Evolutionary conservation across 2,797 vertebrate genomes (phyloP).

Genomic region (Lithobates sylvaticus): DNA sequence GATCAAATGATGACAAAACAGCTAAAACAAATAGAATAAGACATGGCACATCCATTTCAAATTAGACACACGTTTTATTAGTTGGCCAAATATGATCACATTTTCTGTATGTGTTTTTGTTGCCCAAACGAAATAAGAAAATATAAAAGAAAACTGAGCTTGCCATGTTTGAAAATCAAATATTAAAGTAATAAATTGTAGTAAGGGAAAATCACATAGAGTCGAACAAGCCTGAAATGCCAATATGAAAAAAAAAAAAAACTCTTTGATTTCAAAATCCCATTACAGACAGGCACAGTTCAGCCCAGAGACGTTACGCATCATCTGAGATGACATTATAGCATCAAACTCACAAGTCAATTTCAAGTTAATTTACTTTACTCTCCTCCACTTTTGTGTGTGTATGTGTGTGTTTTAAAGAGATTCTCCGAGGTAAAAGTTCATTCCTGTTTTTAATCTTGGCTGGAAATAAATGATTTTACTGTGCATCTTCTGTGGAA

Average conservation of each 20-base stretch:
- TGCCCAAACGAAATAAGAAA: slow-evolving; percentile 15
- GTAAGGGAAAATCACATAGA: slow-evolving; percentile 46
- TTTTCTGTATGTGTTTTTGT: slow-evolving; percentile 21
- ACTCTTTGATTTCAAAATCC: slow-evolving; percentile 45
- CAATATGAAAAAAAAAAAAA: slow-evolving; percentile 49
- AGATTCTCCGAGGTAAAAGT: slow-evolving; percentile 59
- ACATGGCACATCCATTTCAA: not conserved
- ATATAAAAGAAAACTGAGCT: slow-evolving; percentile 23
- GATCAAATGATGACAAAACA: slow-evolving; percentile 15
- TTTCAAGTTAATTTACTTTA: slow-evolving; percentile 36
- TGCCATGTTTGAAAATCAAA: slow-evolving; percentile 52
- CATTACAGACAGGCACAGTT: slow-evolving; percentile 41
- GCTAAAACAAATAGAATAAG: slow-evolving; percentile 21
- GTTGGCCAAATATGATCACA: not conserved
- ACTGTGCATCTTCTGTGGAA: slow-evolving; percentile 7
- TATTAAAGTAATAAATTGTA: slow-evolving; percentile 57
- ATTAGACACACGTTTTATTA: slow-evolving; percentile 28
- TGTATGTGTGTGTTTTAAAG: slow-evolving; percentile 44
- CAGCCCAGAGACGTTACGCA: slow-evolving; percentile 38
- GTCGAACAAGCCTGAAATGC: slow-evolving; percentile 20
- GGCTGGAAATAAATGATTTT: slow-evolving; percentile 57
- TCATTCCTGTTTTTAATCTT: slow-evolving; percentile 57
- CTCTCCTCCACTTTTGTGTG: slow-evolving; percentile 51
- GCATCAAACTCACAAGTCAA: slow-evolving; percentile 34
- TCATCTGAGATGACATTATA: slow-evolving; percentile 50